These are phyloP conservation scores for Diadophis punctatus DNA, from an alignment of 2,113 vertebrate species.

Conservation along the genomic window DNA sequence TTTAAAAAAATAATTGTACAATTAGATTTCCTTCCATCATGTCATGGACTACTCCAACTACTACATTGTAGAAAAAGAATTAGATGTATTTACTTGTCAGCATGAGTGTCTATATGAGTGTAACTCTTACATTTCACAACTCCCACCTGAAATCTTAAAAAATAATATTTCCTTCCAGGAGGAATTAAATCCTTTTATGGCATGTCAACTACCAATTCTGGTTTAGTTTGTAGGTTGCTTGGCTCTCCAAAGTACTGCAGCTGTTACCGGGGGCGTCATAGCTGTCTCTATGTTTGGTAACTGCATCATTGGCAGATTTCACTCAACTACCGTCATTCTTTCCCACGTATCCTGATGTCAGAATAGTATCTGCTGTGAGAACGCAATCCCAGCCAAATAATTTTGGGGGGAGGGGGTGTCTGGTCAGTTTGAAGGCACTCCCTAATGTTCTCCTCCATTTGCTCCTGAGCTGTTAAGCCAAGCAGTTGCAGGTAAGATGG, in stretches of 20 bases:
- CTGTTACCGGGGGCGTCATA: not conserved
- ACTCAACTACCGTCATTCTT: not conserved
- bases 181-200: not conserved
- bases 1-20: not conserved
- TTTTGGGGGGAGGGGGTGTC: not conserved
- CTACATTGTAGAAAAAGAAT: not conserved
- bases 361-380: not conserved
- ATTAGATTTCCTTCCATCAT: not conserved
- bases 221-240: not conserved
- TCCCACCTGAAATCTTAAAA: not conserved
- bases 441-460: not conserved
- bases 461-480: too few relatives aligned
- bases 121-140: conserved; percentile 9
- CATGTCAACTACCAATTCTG: not conserved
- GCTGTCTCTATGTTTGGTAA: not conserved
- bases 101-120: not conserved
- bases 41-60: not conserved
- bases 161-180: not conserved
- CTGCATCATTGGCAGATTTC: not conserved
- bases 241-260: not conserved
- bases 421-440: not conserved
- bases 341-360: not conserved
- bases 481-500: not conserved
- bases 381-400: not conserved
- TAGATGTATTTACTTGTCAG: not conserved